These are phyloP conservation scores for Lepus oiostolus DNA, from an alignment of 2,797 vertebrate genomes.

Conservation along the genomic window DNA sequence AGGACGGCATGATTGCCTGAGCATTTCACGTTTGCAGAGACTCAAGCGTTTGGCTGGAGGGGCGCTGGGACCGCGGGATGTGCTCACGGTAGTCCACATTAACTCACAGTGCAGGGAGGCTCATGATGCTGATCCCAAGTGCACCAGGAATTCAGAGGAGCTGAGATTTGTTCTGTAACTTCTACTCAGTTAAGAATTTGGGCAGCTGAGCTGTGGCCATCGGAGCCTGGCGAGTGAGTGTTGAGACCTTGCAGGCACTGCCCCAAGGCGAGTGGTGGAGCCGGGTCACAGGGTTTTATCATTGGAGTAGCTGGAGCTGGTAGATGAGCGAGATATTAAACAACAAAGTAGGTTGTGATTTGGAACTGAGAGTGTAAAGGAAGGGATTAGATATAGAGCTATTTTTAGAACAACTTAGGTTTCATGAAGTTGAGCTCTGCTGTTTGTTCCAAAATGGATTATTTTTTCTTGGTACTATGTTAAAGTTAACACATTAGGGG, in stretches of 20 bases:
- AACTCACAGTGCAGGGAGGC: background rate
- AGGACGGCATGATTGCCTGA: background rate
- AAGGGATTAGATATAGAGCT: background rate
- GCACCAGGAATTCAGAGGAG: no score
- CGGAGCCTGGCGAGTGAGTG: background rate
- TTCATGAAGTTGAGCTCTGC: background rate
- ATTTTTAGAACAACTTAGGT: background rate
- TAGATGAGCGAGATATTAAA: background rate
- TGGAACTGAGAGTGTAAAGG: background rate
- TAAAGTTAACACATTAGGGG: background rate
- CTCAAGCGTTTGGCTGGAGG: background rate
- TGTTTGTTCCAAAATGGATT: background rate
- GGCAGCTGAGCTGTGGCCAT: background rate
- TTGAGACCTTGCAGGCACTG: background rate
- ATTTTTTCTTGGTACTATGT: background rate
- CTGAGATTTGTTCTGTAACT: background rate
- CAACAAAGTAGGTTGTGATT: background rate
- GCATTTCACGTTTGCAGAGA: background rate
- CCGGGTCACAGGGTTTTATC: background rate
- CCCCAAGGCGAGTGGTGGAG: background rate
- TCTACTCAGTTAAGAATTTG: background rate
- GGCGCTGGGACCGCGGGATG: background rate
- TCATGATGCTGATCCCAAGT: background rate
- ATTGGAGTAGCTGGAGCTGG: background rate
- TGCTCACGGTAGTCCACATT: background rate